Base-by-base conservation (phyloP, 2,113 vertebrate species). In the Ceratotherium simum region DNA sequence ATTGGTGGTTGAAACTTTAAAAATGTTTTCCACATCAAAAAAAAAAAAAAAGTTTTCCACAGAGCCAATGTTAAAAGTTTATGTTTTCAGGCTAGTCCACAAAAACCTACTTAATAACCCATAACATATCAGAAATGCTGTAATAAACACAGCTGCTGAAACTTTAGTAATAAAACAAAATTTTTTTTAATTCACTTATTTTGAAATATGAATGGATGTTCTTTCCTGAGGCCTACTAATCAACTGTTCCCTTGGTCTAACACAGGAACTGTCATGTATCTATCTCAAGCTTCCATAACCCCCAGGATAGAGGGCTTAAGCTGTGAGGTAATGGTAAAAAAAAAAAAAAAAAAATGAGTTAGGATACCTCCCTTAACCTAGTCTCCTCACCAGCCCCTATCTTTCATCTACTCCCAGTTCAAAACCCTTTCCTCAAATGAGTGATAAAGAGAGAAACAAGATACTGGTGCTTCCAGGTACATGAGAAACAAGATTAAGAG, bases 11-110 rank as follows among this genome's bases (percentile, higher is more conserved):
- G 31, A 46, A 73, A 95, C 33, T 76, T 92, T 83, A 48, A 65
- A 58, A 85, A 70, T 29, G 33, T 65, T 95, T 51, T 84, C 56
- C 6, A 93, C 18, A 62, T 42, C 33, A 56, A 27, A 85, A 56
- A 25, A 60, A 91, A 46, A 72, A 96, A 91, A 46, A 72, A 96
- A 20, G 29, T 62, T 67, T 93, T 27, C 27, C 75, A 69, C 42
- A 90, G n/a, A 95, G n/a, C 25, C 90, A 91, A 95, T 48, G 31
- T 31, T 88, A 78, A 67, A 97, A 96, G 46, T 91, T 64, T 85
- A 11, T 42, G 23, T 67, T 91, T 95, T 87, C 46, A n/a, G 58
- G n/a, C 60, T 87, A 84, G 33, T 75, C 31, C 67, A 81, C 18
- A 96, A 91, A 96, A 91, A 51, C 8, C 18, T 72, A 73, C 42